phyloP scores from a whole-genome alignment of 2,113 vertebrate species.

The Brachyhypopomus occidentalis region DNA sequence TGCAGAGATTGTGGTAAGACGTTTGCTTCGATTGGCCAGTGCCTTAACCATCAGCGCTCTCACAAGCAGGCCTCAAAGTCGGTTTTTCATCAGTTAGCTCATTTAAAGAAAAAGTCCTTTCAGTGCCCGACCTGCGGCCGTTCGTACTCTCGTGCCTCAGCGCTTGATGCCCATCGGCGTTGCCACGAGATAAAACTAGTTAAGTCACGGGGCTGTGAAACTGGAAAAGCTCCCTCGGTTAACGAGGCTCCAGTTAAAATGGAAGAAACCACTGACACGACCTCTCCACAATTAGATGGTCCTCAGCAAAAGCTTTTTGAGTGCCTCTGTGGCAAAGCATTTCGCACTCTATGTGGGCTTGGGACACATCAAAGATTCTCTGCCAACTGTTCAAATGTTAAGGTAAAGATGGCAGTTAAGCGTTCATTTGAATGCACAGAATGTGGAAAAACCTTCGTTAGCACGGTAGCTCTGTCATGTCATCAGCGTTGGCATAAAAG shows the following conservation, averaged over 20 bases:
- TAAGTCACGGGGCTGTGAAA: slow-evolving; percentile 61
- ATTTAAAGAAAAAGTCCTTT: slow-evolving; percentile 77
- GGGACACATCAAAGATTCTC: slow-evolving; percentile 74
- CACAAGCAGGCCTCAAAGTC: slow-evolving; percentile 75
- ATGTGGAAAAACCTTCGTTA: slow-evolving; percentile 69
- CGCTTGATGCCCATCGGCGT: slow-evolving; percentile 78
- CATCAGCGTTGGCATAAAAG: slow-evolving; percentile 75
- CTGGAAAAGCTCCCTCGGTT: slow-evolving; percentile 31
- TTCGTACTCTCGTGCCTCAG: slow-evolving; percentile 76
- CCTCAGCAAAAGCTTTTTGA: slow-evolving; percentile 58
- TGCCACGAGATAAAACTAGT: slow-evolving; percentile 79
- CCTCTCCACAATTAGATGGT: slow-evolving; percentile 9
- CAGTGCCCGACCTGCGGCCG: slow-evolving; percentile 75
- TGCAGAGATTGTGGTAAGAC: slow-evolving; percentile 76
- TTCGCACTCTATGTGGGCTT: slow-evolving; percentile 63
- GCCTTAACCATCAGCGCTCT: slow-evolving; percentile 76
- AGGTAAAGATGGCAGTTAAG: slow-evolving; percentile 64
- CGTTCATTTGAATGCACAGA: slow-evolving; percentile 69
- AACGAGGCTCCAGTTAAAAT: slow-evolving; percentile 28
- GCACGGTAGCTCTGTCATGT: slow-evolving; percentile 65
- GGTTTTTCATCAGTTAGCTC: slow-evolving; percentile 71
- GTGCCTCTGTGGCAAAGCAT: slow-evolving; percentile 73
- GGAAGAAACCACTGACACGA: slow-evolving; percentile 40
- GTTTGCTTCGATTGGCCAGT: slow-evolving; percentile 67
- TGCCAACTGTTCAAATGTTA: slow-evolving; percentile 60